Conservation (phyloP, 2,113 vertebrate genomes). For the Pelecanus crispus region DNA sequence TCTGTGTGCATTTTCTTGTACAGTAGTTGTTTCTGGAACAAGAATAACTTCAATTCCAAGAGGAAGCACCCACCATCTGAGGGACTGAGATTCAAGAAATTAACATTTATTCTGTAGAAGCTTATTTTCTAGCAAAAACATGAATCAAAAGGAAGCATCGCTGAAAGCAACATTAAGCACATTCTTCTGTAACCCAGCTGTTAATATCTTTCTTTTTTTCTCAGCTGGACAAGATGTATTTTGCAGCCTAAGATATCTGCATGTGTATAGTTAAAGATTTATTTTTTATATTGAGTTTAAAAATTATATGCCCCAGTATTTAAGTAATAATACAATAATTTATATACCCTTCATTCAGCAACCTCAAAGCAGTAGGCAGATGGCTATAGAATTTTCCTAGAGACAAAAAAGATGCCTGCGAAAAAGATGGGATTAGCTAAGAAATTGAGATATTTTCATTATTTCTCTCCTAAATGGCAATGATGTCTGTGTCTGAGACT, state of each 20-base stretch:
- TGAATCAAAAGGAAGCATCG: neutral
- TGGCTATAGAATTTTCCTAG: neutral
- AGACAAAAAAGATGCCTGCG: neutral
- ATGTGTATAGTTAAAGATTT: neutral
- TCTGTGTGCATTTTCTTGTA: slow-evolving; percentile 16
- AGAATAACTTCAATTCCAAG: slow-evolving; percentile 44
- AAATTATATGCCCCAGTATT: neutral
- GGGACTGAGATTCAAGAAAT: slow-evolving; percentile 13
- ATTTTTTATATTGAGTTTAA: neutral
- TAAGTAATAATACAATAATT: neutral
- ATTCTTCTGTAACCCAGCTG: neutral
- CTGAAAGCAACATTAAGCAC: neutral
- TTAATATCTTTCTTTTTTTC: neutral
- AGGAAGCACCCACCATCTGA: slow-evolving; percentile 54
- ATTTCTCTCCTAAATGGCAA: neutral
- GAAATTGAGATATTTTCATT: neutral
- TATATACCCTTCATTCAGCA: neutral
- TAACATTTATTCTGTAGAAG: neutral
- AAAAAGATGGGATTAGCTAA: neutral
- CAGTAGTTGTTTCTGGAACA: slow-evolving; percentile 65
- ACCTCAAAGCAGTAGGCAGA: neutral
- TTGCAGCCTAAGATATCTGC: neutral
- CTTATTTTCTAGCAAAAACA: slow-evolving; percentile 3
- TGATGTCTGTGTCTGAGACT: neutral
- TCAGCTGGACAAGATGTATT: neutral